Evolutionary conservation across 1,140 invertebrate species (phyloP).

Genomic region (Bombyx mandarina): DNA sequence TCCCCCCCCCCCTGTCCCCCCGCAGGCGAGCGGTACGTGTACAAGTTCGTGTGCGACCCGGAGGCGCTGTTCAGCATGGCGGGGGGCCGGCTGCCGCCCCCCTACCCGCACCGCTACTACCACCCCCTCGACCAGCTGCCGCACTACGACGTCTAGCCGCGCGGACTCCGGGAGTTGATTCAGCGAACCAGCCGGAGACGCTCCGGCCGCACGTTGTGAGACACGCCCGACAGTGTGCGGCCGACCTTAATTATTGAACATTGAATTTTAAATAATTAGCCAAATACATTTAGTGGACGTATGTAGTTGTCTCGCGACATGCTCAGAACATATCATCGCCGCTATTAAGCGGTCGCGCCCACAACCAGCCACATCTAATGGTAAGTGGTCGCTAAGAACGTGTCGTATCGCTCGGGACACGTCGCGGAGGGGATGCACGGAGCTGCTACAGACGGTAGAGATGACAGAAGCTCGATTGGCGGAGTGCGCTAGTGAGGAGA

Average conservation of each 20-base stretch:
- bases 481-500: too few relatives aligned
- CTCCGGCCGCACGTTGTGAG: too few relatives aligned
- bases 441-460: too few relatives aligned
- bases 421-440: too few relatives aligned
- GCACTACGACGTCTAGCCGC: constrained; percentile 12
- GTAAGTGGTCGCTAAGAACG: too few relatives aligned
- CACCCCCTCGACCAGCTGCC: constrained; percentile 30
- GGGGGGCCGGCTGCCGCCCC: constrained; percentile 36
- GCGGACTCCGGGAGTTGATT: neutral
- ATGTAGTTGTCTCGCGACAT: neutral
- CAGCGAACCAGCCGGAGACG: too few relatives aligned
- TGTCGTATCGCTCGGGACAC: too few relatives aligned
- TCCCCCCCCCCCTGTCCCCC: neutral
- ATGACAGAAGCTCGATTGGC: too few relatives aligned
- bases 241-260: neutral
- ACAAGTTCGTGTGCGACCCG: constrained; percentile 96
- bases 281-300: neutral
- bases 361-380: neutral
- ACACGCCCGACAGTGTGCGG: too few relatives aligned
- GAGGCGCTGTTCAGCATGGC: constrained; percentile 94
- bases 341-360: neutral
- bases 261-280: neutral
- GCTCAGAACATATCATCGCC: neutral
- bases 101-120: constrained; percentile 25
- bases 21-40: constrained; percentile 92